Evolutionary conservation across 37 sponge, comb jelly and placozoan genomes (phyloP), one percentile per base, ranked within the genome.

Genomic region (Ianthella basta): DNA sequence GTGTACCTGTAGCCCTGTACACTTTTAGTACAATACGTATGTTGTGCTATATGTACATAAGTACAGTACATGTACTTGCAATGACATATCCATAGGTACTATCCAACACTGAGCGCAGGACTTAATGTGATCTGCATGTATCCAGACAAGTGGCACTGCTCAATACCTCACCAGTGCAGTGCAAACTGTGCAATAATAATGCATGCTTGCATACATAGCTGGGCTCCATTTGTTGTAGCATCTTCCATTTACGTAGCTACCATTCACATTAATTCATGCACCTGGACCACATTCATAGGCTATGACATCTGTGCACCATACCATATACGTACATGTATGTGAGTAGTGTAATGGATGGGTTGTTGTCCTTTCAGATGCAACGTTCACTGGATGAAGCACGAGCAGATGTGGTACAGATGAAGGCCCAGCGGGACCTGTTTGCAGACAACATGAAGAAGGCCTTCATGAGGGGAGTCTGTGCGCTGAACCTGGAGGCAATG

Each of bases 391-490:
- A 92, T 24, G 93, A 89, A 24, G 70, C 93, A 6, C 83, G 75
- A 27, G 70, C 68, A 0, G 93, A 96, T 40, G 86, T 96, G 0
- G 72, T 37, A 10, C 36, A 27, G 1, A 80, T 98, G 29, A 88
- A 83, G 33, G 65, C 77, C 23, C 92, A 96, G 81, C 56, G 93
- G 69, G 87, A 88, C 40, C 59, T 88, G 67, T 98, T 82, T 80
- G 99, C 94, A 66, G 96, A 96, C 82, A 92, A 87, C 84, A 96
- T 98, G 99, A 98, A 98, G 86, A 94, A 92, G 55, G 97, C 97
- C 50, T 98, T 98, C 87, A 98, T 98, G 99, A 84, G 99, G 55
- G 99, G 99, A 15, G 97, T 98, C 35, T 98, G 99, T 89, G 99
- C 99, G 19, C 93, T 98, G 59, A 98, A 96, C 64, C 81, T 96